phyloP scores from a whole-genome alignment of 2,113 vertebrate genomes.

The Callithrix jacchus region DNA sequence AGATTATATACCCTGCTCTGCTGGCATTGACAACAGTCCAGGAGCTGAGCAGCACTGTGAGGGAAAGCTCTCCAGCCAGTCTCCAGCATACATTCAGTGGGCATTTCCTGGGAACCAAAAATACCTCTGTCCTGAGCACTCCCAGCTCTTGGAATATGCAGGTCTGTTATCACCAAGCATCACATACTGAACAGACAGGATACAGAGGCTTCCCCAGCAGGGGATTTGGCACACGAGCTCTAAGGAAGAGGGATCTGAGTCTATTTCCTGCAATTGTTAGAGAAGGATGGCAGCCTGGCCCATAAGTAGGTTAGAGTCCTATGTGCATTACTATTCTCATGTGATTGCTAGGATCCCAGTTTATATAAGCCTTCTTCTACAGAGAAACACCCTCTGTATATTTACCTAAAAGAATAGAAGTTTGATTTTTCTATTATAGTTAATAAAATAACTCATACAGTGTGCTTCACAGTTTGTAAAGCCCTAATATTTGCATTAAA shows the following conservation, averaged over 20 bases:
- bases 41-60: background rate
- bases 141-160: slow-evolving; percentile 61
- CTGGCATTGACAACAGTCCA: background rate
- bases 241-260: slow-evolving; percentile 80
- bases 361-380: background rate
- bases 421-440: background rate
- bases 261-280: slow-evolving; percentile 85
- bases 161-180: slow-evolving; percentile 80
- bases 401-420: background rate
- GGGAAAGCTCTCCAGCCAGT: background rate
- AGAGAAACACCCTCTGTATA: background rate
- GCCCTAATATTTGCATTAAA: background rate
- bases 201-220: slow-evolving; percentile 82
- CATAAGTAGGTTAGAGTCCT: slow-evolving; percentile 47
- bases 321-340: background rate
- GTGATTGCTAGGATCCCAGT: slow-evolving; percentile 23
- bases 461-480: background rate
- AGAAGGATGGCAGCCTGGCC: slow-evolving; percentile 75
- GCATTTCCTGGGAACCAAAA: slow-evolving; percentile 75
- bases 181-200: slow-evolving; percentile 81
- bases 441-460: background rate
- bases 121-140: slow-evolving; percentile 78
- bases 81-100: background rate
- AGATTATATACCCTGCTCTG: background rate
- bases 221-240: slow-evolving; percentile 73